phyloP scores from a whole-genome alignment of 53 echinoderm and acorn worm genomes.

The Zoroaster sp. region DNA sequence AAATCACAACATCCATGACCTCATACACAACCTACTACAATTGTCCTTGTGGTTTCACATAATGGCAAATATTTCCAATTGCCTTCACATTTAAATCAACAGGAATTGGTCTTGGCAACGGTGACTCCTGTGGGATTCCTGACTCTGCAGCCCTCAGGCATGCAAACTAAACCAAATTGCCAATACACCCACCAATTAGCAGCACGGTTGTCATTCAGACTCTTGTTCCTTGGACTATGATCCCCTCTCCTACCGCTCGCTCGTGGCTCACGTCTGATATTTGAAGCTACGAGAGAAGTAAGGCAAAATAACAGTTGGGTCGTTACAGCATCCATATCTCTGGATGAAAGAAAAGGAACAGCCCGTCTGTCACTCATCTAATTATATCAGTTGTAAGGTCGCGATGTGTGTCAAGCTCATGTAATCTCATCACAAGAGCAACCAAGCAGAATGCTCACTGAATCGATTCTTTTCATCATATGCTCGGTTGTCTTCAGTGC shows the following conservation, averaged over 20 bases:
- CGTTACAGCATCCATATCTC: not conserved
- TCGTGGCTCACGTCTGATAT: not conserved
- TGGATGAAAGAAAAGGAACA: not conserved
- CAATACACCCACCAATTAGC: not conserved
- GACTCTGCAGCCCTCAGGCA: not conserved
- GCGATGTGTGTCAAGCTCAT: not conserved
- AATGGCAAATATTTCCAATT: no score
- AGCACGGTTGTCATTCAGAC: not conserved
- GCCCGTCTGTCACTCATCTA: not conserved
- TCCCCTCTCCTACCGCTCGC: not conserved
- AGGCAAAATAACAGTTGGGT: not conserved
- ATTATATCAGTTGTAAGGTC: not conserved
- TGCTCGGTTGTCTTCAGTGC: not conserved
- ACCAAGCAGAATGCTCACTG: not conserved
- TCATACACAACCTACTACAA: no score
- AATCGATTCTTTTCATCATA: not conserved
- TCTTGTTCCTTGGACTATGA: not conserved
- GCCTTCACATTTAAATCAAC: no score
- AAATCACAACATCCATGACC: no score
- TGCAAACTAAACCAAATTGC: not conserved
- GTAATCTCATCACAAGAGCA: not conserved
- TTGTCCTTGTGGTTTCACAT: no score
- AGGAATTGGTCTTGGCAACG: no score
- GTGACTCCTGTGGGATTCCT: not conserved
- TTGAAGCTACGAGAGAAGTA: not conserved